phyloP scores from a whole-genome alignment of 2,113 vertebrate species.

The Lasiurus borealis region DNA sequence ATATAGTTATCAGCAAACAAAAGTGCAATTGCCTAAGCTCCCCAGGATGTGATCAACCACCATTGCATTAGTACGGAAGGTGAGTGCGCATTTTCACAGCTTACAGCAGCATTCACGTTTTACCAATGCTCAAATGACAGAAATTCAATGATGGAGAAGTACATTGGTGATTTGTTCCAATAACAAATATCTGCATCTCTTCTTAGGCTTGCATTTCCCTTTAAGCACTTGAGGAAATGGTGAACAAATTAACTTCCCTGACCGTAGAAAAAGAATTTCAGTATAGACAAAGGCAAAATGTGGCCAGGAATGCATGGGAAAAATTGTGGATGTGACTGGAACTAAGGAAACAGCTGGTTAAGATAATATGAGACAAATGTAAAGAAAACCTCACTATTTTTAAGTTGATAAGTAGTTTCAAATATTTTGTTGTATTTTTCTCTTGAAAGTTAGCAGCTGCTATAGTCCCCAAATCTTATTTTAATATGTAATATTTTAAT shows the following conservation, averaged over 20 bases:
- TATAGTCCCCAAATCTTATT: not conserved
- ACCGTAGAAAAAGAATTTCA: conserved; percentile 8
- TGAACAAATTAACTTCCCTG: conserved; percentile 19
- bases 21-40: not conserved
- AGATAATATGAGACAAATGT: not conserved
- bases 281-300: not conserved
- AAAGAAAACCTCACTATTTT: not conserved
- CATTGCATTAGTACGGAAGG: no score
- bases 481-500: not conserved
- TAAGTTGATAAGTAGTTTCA: conserved; percentile 25
- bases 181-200: conserved; percentile 1
- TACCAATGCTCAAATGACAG: not conserved
- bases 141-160: not conserved
- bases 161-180: not conserved
- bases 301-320: not conserved
- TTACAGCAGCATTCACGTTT: not conserved
- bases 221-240: conserved; percentile 1
- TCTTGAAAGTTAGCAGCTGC: conserved; percentile 32
- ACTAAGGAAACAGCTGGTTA: not conserved
- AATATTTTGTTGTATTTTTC: conserved; percentile 26
- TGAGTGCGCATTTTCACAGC: not conserved
- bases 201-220: conserved; percentile 1
- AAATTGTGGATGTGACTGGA: not conserved
- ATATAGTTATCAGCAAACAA: not conserved
- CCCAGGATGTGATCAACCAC: not conserved